Evolutionary conservation across 2,888 invertebrate species (phyloP).

Genomic region (Parascotia fuliginaria): DNA sequence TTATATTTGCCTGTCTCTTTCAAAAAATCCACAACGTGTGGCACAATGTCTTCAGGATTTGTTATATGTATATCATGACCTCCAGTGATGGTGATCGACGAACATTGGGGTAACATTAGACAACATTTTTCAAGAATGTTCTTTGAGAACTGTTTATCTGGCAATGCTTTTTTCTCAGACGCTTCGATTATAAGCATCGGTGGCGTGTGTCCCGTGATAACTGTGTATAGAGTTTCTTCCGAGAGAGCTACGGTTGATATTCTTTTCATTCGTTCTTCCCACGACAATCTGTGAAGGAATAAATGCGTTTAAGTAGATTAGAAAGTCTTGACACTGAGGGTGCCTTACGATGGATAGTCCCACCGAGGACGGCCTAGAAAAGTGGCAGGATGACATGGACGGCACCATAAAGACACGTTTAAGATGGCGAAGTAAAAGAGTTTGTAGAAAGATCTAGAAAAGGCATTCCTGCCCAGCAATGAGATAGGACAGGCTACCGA

Average conservation of each 20-base stretch:
- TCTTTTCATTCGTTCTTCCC: slow-evolving; percentile 62
- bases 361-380: no score
- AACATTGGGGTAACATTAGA: slow-evolving; percentile 44
- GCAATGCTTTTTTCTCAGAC: slow-evolving; percentile 36
- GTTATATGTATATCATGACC: slow-evolving; percentile 86
- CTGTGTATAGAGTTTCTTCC: slow-evolving; percentile 51
- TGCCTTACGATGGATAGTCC: no score
- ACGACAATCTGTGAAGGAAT: slow-evolving; percentile 58
- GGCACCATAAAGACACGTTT: no score
- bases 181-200: slow-evolving; percentile 57
- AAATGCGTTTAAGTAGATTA: no score
- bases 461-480: no score
- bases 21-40: slow-evolving; percentile 64
- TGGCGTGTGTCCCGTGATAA: slow-evolving; percentile 49
- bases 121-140: slow-evolving; percentile 48
- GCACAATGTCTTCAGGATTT: slow-evolving; percentile 76
- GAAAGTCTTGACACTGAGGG: no score
- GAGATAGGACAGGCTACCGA: neutral
- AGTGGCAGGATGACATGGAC: no score
- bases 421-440: no score
- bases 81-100: slow-evolving; percentile 67
- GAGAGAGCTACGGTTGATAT: slow-evolving; percentile 42
- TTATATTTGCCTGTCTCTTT: slow-evolving; percentile 21
- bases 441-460: no score
- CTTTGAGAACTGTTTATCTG: slow-evolving; percentile 38